Evolutionary conservation across 2,113 vertebrate genomes (phyloP).

Genomic region (Erythrolamprus reginae): DNA sequence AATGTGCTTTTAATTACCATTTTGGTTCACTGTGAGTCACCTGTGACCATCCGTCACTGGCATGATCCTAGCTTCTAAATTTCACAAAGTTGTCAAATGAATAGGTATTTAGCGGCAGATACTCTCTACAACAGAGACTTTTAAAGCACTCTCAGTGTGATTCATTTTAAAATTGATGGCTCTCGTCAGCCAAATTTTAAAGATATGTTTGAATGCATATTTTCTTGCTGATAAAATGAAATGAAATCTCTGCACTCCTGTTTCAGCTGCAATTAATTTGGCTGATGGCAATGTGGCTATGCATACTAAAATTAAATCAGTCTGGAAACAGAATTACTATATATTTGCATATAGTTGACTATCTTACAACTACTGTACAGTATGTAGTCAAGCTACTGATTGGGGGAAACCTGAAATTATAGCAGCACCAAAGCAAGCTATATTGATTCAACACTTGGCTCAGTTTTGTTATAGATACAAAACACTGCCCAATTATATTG

Average conservation of each 20-base stretch:
- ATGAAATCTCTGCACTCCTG: neutral
- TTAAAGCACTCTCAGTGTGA: constrained; percentile 5
- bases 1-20: neutral
- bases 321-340: neutral
- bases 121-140: constrained; percentile 19
- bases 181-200: neutral
- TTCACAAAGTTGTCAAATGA: neutral
- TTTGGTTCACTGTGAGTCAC: neutral
- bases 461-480: neutral
- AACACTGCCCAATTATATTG: neutral
- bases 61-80: constrained; percentile 9
- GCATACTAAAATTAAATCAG: neutral
- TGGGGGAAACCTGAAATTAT: neutral
- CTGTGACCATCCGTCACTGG: neutral
- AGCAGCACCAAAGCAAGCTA: neutral
- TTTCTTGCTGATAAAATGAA: neutral
- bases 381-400: neutral
- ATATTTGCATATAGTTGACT: neutral
- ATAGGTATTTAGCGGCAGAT: neutral
- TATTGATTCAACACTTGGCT: neutral
- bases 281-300: neutral
- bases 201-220: neutral
- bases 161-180: constrained; percentile 11
- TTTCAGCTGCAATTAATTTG: neutral
- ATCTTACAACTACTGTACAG: neutral